These are phyloP conservation scores for Achatina immaculata DNA, from an alignment of 1,140 invertebrate genomes.

Conservation along the genomic window DNA sequence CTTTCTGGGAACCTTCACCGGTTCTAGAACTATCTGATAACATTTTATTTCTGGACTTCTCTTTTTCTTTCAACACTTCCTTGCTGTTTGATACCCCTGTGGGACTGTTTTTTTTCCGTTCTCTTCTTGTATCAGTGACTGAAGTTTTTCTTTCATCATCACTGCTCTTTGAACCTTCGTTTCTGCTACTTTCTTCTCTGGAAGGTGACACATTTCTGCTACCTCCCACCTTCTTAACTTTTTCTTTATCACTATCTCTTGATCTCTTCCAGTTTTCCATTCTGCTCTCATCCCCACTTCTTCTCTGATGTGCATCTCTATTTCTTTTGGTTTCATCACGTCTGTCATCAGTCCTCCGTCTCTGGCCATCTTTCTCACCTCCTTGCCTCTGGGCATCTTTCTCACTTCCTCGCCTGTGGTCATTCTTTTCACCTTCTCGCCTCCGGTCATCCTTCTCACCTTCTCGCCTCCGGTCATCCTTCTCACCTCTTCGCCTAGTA, in stretches of 20 bases:
- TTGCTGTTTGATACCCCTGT: neutral
- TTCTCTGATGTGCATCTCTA: neutral
- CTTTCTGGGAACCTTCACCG: neutral
- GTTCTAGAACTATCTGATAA: neutral
- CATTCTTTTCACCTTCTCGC: neutral
- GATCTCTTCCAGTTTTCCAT: constrained; percentile 19
- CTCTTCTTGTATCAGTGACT: constrained; percentile 46
- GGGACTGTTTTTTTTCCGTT: constrained; percentile 42
- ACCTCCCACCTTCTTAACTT: constrained; percentile 30
- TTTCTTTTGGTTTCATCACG: neutral
- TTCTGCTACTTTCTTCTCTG: constrained; percentile 6
- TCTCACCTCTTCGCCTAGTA: constrained; percentile 3
- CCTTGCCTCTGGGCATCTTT: neutral
- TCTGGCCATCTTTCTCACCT: neutral
- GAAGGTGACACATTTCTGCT: neutral
- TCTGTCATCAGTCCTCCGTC: neutral
- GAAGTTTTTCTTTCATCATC: constrained; percentile 3
- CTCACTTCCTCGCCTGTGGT: neutral
- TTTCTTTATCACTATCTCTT: constrained; percentile 36
- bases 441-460: neutral
- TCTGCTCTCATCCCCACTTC: neutral
- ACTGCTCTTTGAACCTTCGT: constrained; percentile 21
- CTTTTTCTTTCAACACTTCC: neutral
- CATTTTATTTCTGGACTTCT: neutral
- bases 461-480: neutral